Percentiles rank a stretch among this genome's conserved stretches.
phyloP scores from a whole-genome alignment of 2,797 vertebrate genomes.

The Crenichthys baileyi region DNA sequence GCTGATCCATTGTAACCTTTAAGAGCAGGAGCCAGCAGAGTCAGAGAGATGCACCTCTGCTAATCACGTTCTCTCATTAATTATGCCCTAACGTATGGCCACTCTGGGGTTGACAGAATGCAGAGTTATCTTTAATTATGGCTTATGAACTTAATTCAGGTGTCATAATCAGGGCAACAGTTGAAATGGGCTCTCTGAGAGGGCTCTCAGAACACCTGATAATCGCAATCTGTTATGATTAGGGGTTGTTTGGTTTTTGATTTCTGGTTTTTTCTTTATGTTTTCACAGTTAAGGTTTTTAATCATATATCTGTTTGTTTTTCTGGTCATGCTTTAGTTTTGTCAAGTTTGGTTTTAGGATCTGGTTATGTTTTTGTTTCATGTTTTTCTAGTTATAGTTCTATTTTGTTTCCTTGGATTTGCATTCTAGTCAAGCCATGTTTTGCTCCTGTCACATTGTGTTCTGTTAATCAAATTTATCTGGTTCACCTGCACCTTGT shows the following conservation, averaged over 20 bases:
- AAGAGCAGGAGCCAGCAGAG: constrained; percentile 10
- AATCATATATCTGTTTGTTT: too few species aligned
- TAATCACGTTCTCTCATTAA: constrained; percentile 54
- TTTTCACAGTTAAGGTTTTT: too few species aligned
- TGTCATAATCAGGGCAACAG: constrained; percentile 77
- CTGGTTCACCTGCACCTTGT: too few species aligned
- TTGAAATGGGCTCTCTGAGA: constrained; percentile 46
- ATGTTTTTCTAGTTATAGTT: too few species aligned
- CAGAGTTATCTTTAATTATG: constrained; percentile 70
- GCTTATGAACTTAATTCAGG: constrained; percentile 75
- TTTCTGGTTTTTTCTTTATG: neutral
- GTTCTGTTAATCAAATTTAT: too few species aligned
- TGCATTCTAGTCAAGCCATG: too few species aligned
- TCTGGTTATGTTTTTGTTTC: too few species aligned
- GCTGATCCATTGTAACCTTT: constrained; percentile 34
- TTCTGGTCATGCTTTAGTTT: too few species aligned
- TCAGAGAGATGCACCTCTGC: constrained; percentile 34
- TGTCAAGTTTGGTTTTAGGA: too few species aligned
- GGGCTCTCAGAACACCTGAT: constrained; percentile 55
- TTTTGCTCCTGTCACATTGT: too few species aligned
- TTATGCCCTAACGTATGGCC: constrained; percentile 55
- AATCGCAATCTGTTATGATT: too few species aligned
- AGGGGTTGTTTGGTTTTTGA: constrained; percentile 12
- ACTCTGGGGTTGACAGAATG: constrained; percentile 29
- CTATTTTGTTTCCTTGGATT: too few species aligned